Base-by-base conservation (phyloP, 2,797 vertebrate genomes). In the Pachyuromys duprasi region DNA sequence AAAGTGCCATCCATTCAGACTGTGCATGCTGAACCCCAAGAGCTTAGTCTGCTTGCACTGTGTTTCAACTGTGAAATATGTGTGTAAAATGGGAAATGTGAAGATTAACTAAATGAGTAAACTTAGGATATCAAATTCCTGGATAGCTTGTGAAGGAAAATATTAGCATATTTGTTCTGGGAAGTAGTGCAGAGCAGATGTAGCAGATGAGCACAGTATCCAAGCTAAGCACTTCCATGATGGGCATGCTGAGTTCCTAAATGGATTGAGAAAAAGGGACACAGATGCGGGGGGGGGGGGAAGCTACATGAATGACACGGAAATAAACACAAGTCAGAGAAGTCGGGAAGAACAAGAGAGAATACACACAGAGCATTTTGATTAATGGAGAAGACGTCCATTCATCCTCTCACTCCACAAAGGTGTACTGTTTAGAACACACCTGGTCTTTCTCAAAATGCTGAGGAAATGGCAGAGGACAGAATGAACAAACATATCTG, bases 11-110 rank as follows among this genome's bases (percentile, higher is more conserved):
- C 17, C 8, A 39, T 70, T 15, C 24, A 92, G 36, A 11, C 5
- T 75, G 9, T 88, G 2, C 65, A 15, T 69, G 15, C 18, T 36
- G 3, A n/a, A 78, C 33, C 20, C 20, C 89, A 84, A 65, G 33
- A 28, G 31, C 78, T 49, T 5, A 4, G 55, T 86, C 42, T 57
- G 20, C 11, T 57, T 80, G 17, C 11, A 67, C 8, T 63, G 20
- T 49, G 53, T 75, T 90, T 39, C 90, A 89, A 94, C 55, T 91
- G 39, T 74, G 79, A 80, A 63, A 45, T 70, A 36, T 65, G 49
- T 31, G 2, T 92, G 9, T 70, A 49, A 75, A 70, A 69, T 4
- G 49, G 49, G 28, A 93, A 90, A 26, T 62, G 15, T 22, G 42
- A 79, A 60, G 4, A 39, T 70, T 89, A 75, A 81, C 45, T 89